Percentiles rank a stretch among this genome's conserved stretches.
Conservation (phyloP, 2,113 vertebrate genomes). For the Mugil cephalus region DNA sequence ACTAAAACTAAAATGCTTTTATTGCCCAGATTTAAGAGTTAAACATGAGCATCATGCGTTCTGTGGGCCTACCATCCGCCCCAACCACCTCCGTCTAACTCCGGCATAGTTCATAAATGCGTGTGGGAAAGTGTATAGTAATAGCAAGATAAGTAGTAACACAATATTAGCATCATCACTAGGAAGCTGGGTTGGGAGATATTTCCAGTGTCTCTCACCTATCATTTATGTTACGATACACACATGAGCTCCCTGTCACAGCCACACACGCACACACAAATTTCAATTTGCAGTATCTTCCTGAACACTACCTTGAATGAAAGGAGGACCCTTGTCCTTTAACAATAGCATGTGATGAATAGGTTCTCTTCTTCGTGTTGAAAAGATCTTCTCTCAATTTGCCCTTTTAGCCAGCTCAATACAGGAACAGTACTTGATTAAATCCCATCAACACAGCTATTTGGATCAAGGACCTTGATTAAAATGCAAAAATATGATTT, state of each 20-base stretch:
- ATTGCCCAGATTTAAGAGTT: neutral
- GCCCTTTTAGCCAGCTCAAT: slow-evolving; percentile 63
- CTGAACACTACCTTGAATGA: slow-evolving; percentile 36
- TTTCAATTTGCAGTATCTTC: slow-evolving; percentile 46
- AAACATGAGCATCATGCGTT: neutral
- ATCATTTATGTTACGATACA: slow-evolving; percentile 27
- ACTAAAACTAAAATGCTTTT: no score
- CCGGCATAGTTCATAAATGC: neutral
- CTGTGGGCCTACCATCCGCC: neutral
- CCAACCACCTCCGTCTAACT: neutral
- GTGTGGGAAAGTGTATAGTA: neutral
- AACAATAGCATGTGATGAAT: slow-evolving; percentile 63
- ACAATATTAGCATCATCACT: slow-evolving; percentile 11
- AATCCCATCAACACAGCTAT: slow-evolving; percentile 65
- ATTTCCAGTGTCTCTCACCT: slow-evolving; percentile 35
- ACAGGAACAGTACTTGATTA: slow-evolving; percentile 68
- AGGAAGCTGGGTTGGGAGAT: slow-evolving; percentile 8
- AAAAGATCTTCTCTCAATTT: slow-evolving; percentile 63
- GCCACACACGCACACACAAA: neutral
- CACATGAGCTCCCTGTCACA: slow-evolving; percentile 10
- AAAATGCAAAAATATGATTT: slow-evolving; percentile 69
- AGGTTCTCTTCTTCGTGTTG: slow-evolving; percentile 48
- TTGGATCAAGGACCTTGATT: slow-evolving; percentile 69
- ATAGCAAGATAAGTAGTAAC: slow-evolving; percentile 5
- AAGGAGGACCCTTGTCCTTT: slow-evolving; percentile 60